phyloP scores from a whole-genome alignment of 1,140 invertebrate genomes.

The Aleiodes sp. region DNA sequence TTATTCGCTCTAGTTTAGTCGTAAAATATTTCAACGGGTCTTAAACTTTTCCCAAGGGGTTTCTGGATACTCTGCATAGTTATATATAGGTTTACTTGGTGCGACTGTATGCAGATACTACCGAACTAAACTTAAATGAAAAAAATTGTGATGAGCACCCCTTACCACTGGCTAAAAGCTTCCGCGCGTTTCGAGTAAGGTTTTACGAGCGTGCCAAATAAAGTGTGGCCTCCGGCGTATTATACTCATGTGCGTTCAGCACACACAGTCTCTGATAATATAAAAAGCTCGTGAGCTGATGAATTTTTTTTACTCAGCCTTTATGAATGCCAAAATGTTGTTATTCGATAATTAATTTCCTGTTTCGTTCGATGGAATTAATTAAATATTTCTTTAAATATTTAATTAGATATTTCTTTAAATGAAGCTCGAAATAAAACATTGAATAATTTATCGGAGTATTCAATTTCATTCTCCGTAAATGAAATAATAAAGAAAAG shows the following conservation, averaged over 20 bases:
- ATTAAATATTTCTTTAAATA: too few species aligned
- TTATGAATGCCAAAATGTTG: too few species aligned
- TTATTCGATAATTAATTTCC: too few species aligned
- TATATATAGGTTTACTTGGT: neutral
- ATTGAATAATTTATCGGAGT: too few species aligned
- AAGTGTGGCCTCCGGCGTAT: constrained; percentile 28
- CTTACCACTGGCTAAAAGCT: constrained; percentile 32
- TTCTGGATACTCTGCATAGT: constrained; percentile 14
- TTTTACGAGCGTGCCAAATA: constrained; percentile 35
- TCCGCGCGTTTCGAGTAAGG: constrained; percentile 28
- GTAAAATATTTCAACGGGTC: constrained; percentile 26
- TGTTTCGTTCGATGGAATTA: too few species aligned
- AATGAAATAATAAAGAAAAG: too few species aligned
- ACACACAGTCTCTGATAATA: neutral
- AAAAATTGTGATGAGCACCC: constrained; percentile 36
- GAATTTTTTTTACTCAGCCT: too few species aligned
- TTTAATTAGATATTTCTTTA: too few species aligned
- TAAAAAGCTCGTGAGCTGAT: neutral
- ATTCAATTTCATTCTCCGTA: too few species aligned
- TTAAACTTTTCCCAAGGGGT: constrained; percentile 19
- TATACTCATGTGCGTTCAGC: constrained; percentile 12
- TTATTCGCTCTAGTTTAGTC: constrained; percentile 17
- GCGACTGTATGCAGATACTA: constrained; percentile 14
- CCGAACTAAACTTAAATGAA: constrained; percentile 29
- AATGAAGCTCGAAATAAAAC: too few species aligned